Base-by-base conservation (phyloP, 1,140 invertebrate species). In the Nymphalis io region DNA sequence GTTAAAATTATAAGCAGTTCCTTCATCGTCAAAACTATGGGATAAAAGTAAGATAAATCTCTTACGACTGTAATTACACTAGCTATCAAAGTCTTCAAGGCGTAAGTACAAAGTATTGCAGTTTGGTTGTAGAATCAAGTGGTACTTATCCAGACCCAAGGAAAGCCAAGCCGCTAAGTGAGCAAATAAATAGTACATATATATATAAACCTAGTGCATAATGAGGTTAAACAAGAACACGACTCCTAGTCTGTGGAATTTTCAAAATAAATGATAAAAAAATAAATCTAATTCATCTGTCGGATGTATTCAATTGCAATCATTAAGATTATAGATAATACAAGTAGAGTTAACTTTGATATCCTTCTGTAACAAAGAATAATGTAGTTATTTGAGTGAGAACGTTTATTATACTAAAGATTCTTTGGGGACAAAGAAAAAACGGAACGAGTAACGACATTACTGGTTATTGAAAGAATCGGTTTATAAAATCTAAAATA, bases 261-360 rank as follows among this genome's bases (percentile, higher is more conserved):
- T 15, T 44, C 12, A 44, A 44, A 44, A 42, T 15, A 42, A 42
- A 42, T 42, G 13, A 42, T 12, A 42, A 6, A 33, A 6, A 60
- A 68, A 53, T 68, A 61, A 66, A 63, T 60, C 70, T 68, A 59
- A 72, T 79, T 33, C 63, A 61, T 68, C 33, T 59, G 63, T 74
- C 72, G 71, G 72, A 78, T 72, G 68, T 75, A 55, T 72, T 67
- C 67, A 77, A 68, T 74, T 76, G 63, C 58, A 64, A 73, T 63
- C 64, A 71, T 73, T 72, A 70, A 76, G 74, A 79, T 79, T 70
- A 65, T 60, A 75, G 74, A 76, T 79, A 74, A 71, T 62, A 67
- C 42, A 33, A 62, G 10, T 65, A 20, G 59, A 55, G 59, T 77
- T 77, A 74, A 77, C 59, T 72, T 68, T 73, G 68, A 68, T 68